Evolutionary conservation across 2,797 vertebrate species (phyloP), one percentile per base, ranked within the genome.

Genomic region (Malurus leucopterus): DNA sequence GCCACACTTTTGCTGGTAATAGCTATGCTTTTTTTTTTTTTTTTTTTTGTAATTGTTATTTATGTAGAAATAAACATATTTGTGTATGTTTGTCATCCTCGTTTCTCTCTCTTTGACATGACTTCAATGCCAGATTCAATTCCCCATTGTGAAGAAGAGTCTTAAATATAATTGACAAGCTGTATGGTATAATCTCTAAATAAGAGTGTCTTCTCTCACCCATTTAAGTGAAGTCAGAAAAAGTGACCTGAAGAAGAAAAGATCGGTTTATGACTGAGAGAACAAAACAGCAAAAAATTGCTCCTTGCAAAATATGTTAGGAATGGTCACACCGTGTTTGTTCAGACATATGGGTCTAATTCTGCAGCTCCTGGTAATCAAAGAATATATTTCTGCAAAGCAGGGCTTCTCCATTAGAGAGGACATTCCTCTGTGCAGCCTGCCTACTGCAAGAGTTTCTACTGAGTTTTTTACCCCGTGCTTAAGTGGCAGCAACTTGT

Each of bases 71-170:
- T 30, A 63, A 69, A 29, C 23, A 36, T 1, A 3, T 15, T 34
- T 34, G 32, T 68, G 9, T 3, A 22, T 14, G 0, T 32, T 70
- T 84, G 43, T 50, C 5, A n/a, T 43, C 29, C 38, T 57, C 6
- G 1, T 59, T 47, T 51, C 2, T 64, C 9, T 68, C 22, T 49
- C 6, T 49, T 68, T 78, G 19, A 21, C 14, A 30, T 3, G 38
- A 2, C 9, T 72, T 85, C 54, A 71, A 44, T 54, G 34, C 4
- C 76, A 85, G 62, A 71, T 83, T 68, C 18, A 70, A 49, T 62
- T 64, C 22, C 26, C 24, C 0, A 0, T 27, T 20, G 11, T 14
- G 32, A 70, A 79, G 10, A 23, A 83, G 11, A 72, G 5, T 40
- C 23, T 27, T 53, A 78, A 68, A 65, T 46, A 40, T 17, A 6